Conservation (phyloP, 2,113 vertebrate species). For the Ginglymostoma cirratum region DNA sequence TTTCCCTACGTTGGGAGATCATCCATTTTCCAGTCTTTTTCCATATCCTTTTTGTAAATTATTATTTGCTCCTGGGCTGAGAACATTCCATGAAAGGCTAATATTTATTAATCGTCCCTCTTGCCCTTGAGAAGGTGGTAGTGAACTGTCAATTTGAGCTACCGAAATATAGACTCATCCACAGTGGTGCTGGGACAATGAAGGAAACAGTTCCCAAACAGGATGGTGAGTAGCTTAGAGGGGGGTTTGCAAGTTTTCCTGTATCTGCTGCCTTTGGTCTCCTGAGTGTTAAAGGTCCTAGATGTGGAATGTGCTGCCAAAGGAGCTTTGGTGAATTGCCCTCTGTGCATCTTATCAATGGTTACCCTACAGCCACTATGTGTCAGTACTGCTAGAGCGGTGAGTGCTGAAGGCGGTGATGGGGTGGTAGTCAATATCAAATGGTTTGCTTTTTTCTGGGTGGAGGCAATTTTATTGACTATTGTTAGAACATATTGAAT, state of each 20-base stretch:
- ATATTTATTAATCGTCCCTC: background rate
- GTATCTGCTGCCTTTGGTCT: background rate
- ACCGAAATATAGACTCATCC: background rate
- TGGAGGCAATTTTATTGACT: background rate
- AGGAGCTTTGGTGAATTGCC: background rate
- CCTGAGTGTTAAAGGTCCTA: background rate
- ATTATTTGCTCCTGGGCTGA: background rate
- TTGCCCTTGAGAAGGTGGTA: background rate
- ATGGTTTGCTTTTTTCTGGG: background rate
- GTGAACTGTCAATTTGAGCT: background rate
- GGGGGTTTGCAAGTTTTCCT: background rate
- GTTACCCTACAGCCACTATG: background rate
- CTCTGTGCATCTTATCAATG: background rate
- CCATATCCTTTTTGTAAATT: background rate
- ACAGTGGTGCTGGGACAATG: background rate
- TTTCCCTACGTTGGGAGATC: background rate
- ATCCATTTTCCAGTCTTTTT: background rate
- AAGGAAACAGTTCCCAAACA: background rate
- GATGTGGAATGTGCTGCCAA: background rate
- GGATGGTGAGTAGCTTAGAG: background rate
- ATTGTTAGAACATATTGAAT: background rate
- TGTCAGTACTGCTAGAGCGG: background rate
- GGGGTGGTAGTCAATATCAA: background rate
- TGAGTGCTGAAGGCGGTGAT: background rate
- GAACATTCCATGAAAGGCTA: background rate